Percentiles rank a stretch among this genome's conserved stretches.
phyloP scores from a whole-genome alignment of 2,888 invertebrate genomes.

The Euplexia lucipara region DNA sequence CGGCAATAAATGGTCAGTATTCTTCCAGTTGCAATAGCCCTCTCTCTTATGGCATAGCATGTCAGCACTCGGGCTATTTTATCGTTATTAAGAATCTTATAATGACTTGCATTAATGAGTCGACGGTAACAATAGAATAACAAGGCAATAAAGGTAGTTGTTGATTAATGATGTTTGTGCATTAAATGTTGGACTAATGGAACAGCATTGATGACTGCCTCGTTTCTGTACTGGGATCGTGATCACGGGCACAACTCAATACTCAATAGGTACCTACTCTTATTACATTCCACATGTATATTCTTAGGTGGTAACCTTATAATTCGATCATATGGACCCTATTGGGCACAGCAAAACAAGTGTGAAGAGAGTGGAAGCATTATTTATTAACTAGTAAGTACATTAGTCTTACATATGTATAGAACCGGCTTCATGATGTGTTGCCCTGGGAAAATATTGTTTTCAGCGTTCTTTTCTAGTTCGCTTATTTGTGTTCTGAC shows the following conservation, averaged over 20 bases:
- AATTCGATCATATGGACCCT: no score
- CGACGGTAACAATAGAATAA: constrained; percentile 11
- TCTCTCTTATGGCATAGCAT: constrained; percentile 34
- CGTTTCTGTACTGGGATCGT: not conserved
- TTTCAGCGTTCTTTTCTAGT: no score
- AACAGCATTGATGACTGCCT: not conserved
- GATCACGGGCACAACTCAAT: not conserved
- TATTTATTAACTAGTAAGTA: no score
- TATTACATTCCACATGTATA: no score
- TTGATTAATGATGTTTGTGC: not conserved
- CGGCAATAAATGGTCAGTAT: not conserved
- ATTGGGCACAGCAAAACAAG: no score
- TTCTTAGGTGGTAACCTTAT: no score
- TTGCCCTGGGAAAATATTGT: no score
- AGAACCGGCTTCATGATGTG: no score
- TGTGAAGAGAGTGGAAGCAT: no score
- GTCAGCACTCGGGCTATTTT: constrained; percentile 6
- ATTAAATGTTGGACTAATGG: not conserved
- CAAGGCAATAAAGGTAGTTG: not conserved
- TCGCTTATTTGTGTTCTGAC: no score
- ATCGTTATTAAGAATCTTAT: constrained; percentile 14
- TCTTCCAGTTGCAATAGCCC: not conserved
- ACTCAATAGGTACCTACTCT: no score
- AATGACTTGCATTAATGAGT: constrained; percentile 26
- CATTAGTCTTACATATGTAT: no score